A percentile compares a stretch with the other conserved stretches of the same genome.
These are phyloP conservation scores for Halictus rubicundus DNA, from an alignment of 1,140 invertebrate genomes.

Conservation along the genomic window DNA sequence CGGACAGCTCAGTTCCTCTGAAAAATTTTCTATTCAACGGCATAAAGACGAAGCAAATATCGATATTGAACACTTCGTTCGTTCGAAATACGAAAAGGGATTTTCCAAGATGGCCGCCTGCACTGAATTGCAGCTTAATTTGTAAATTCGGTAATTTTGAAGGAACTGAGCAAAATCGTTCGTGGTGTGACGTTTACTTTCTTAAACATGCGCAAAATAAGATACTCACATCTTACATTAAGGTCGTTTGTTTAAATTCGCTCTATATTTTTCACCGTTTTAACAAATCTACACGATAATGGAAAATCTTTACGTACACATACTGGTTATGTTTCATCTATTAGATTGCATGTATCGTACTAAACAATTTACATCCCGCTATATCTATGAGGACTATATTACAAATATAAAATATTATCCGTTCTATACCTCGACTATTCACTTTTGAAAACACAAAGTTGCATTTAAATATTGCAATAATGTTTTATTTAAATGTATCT, in stretches of 20 bases:
- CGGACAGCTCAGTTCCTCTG: not conserved
- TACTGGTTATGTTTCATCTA: slow-evolving; percentile 36
- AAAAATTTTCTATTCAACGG: slow-evolving; percentile 11
- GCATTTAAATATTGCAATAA: not conserved
- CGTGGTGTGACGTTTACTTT: not conserved
- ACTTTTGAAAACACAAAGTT: not conserved
- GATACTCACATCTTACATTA: not conserved
- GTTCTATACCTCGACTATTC: not conserved
- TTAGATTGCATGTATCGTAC: not conserved
- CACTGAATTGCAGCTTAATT: slow-evolving; percentile 18
- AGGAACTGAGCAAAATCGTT: not conserved
- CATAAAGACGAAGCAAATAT: slow-evolving; percentile 18
- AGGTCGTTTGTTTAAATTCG: not conserved
- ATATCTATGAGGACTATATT: not conserved
- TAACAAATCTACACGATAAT: not conserved
- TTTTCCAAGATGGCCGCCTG: slow-evolving; percentile 52
- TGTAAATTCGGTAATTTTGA: slow-evolving; percentile 5
- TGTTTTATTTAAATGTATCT: not conserved
- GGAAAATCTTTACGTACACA: slow-evolving; percentile 32
- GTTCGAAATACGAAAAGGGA: slow-evolving; percentile 51
- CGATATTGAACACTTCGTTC: slow-evolving; percentile 40
- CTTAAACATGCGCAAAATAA: not conserved
- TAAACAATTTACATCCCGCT: not conserved
- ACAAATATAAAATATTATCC: not conserved
- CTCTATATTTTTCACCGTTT: not conserved